A percentile compares a stretch with the other conserved stretches of the same genome.
These are phyloP conservation scores for Lucilia cuprina DNA, from an alignment of 1,140 invertebrate genomes.

Conservation along the genomic window DNA sequence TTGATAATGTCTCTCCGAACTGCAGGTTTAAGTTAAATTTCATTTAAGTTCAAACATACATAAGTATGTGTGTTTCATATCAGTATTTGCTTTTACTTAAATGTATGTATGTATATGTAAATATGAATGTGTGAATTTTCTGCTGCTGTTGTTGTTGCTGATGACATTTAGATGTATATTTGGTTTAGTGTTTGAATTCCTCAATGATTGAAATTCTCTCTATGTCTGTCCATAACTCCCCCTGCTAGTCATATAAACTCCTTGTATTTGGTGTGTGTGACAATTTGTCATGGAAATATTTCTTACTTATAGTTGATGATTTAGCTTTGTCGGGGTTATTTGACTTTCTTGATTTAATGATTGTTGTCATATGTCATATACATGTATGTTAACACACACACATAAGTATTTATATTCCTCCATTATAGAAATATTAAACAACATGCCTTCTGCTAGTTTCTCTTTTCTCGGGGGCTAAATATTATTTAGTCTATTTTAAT, in stretches of 20 bases:
- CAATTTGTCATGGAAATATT: neutral
- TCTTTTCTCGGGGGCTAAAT: no score
- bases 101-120: neutral
- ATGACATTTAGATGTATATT: neutral
- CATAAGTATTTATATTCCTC: neutral
- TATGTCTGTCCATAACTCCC: neutral
- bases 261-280: neutral
- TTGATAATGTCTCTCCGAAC: no score
- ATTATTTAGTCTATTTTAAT: neutral
- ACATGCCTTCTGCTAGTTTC: neutral
- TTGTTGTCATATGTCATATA: neutral
- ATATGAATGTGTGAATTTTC: neutral
- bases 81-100: neutral
- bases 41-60: no score
- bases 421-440: neutral
- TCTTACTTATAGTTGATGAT: neutral
- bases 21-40: no score
- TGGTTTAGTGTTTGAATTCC: slow-evolving; percentile 1
- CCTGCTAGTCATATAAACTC: neutral
- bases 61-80: no score
- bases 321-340: neutral
- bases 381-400: neutral
- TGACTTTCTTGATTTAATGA: neutral
- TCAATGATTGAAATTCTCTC: neutral
- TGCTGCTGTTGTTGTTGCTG: neutral